Percentiles rank a stretch among this genome's conserved stretches.
These are phyloP conservation scores for Drosophila melanosoma DNA, from an alignment of 2,888 invertebrate species.

Conservation along the genomic window DNA sequence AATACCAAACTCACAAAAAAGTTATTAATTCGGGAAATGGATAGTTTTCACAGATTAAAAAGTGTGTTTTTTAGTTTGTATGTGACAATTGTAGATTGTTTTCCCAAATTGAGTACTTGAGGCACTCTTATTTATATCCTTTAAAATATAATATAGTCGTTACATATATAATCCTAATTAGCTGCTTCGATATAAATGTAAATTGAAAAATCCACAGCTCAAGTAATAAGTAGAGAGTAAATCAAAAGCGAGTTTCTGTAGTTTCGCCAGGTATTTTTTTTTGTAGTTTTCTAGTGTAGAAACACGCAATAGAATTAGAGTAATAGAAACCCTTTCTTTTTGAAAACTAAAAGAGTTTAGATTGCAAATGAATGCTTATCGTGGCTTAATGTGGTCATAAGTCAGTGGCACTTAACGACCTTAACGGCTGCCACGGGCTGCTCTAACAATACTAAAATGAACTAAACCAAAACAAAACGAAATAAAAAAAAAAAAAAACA, in stretches of 20 bases:
- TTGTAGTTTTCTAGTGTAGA: background rate
- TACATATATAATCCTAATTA: background rate
- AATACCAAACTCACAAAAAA: background rate
- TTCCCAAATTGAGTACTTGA: background rate
- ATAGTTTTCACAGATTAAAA: background rate
- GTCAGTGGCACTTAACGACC: conserved; percentile 60
- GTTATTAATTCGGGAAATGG: background rate
- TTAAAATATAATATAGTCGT: background rate
- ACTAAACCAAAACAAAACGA: conserved; percentile 18
- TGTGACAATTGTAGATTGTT: background rate
- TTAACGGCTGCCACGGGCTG: conserved; percentile 78
- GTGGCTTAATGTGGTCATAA: conserved; percentile 68
- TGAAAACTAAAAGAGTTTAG: conserved; percentile 35
- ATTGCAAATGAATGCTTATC: conserved; percentile 75
- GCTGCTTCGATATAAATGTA: background rate
- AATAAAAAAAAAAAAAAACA: conserved; percentile 25
- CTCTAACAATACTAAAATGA: conserved; percentile 6
- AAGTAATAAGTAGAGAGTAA: background rate
- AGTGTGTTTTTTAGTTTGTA: background rate
- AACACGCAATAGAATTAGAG: background rate
- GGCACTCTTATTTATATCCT: background rate
- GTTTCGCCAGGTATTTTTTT: background rate
- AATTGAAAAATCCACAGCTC: background rate
- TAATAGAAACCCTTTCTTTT: conserved; percentile 30
- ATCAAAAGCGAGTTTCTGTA: background rate